Percentiles rank a stretch among this genome's conserved stretches.
phyloP scores from a whole-genome alignment of 2,888 invertebrate genomes.

The Ypsolopha scabrella region DNA sequence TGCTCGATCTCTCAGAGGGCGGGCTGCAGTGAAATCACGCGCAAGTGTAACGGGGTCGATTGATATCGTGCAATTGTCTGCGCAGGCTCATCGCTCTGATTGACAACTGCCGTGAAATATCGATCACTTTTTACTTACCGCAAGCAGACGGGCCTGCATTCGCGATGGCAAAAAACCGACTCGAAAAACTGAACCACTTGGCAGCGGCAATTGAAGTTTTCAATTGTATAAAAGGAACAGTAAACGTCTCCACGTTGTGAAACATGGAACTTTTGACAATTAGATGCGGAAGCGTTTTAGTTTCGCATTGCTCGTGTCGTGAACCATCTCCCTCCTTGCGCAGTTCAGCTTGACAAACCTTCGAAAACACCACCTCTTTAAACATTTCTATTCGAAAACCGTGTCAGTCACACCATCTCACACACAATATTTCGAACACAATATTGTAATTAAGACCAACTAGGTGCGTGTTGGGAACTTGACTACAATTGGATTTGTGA shows the following conservation, averaged over 20 bases:
- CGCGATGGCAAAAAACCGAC: conserved; percentile 8
- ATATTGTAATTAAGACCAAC: too few relatives aligned
- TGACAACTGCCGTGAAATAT: conserved; percentile 58
- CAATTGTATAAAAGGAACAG: conserved; percentile 12
- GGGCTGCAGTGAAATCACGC: conserved; percentile 18
- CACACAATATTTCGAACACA: not conserved
- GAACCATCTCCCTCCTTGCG: conserved; percentile 24
- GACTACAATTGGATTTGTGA: not conserved
- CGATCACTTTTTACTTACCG: conserved; percentile 15
- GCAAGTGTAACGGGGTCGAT: conserved; percentile 39
- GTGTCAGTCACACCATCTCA: not conserved
- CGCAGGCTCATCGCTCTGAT: conserved; percentile 49
- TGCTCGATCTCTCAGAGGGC: not conserved
- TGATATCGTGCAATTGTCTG: conserved; percentile 39
- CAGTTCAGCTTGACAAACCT: not conserved
- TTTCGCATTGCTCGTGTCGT: conserved; percentile 30
- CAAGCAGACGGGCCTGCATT: conserved; percentile 28
- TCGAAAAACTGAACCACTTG: not conserved
- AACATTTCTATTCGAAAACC: not conserved
- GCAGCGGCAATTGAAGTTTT: conserved; percentile 16
- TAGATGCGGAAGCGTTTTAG: conserved; percentile 57
- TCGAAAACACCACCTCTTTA: not conserved
- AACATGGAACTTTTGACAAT: conserved; percentile 30
- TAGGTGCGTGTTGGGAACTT: not conserved
- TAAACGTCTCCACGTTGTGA: conserved; percentile 3